Evolutionary conservation across 2,797 vertebrate species (phyloP).

Genomic region (Clamator glandarius): DNA sequence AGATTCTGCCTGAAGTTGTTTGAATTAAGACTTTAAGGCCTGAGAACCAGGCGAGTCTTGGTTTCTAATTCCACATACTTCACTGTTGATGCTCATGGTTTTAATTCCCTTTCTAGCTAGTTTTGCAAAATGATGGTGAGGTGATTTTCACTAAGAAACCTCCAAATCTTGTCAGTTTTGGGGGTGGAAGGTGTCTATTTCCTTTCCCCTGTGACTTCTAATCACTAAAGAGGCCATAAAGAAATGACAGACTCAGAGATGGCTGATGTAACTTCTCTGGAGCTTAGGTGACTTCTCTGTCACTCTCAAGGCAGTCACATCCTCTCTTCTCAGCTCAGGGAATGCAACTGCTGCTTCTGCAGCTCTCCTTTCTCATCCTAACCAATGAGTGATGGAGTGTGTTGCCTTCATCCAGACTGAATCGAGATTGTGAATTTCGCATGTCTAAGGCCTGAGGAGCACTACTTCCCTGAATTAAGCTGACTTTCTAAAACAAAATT

Average conservation of each 20-base stretch:
- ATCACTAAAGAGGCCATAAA: background rate
- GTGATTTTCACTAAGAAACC: background rate
- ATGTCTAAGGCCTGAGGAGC: background rate
- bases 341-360: background rate
- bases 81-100: fast-evolving
- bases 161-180: background rate
- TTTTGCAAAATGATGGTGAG: background rate
- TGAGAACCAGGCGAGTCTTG: background rate
- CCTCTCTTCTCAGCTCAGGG: background rate
- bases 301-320: fast-evolving
- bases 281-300: background rate
- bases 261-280: slow-evolving; percentile 7
- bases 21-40: background rate
- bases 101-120: background rate
- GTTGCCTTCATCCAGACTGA: background rate
- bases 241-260: background rate
- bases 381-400: background rate
- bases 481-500: background rate
- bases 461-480: background rate
- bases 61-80: background rate
- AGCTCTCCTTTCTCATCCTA: background rate
- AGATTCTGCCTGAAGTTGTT: background rate
- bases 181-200: background rate
- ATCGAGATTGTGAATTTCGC: background rate
- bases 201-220: background rate